Base-by-base conservation (phyloP, 1,140 invertebrate genomes). In the Diachasmimorpha longicaudata region DNA sequence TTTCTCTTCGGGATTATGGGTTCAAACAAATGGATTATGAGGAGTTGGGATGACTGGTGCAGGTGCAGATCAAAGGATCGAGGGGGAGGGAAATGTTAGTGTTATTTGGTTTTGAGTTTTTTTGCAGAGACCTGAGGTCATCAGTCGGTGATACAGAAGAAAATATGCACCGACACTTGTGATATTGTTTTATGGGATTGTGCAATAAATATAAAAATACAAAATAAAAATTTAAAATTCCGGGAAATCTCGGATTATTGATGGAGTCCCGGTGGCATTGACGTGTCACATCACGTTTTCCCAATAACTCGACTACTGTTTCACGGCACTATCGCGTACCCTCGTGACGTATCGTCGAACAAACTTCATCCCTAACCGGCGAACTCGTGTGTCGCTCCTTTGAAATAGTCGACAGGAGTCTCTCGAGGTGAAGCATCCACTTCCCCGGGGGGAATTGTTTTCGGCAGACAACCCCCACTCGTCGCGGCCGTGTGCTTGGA, bases 321-420 rank as follows among this genome's bases (percentile, higher is more conserved):
- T 52, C n/a, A n/a, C 9, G 0, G 14, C 16, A 19, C 14, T 52
- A 52, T 52, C 48, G 19, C 48, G 16, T 19, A 52, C 48, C 39
- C 14, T n/a, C 14, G 16, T 52, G 48, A n/a, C 48, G 48, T 52
- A 52, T 52, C 39, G 9, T n/a, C 48, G 58, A 23, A 23, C 21
- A 63, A 63, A 63, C 58, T 63, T 31, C 23, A 4, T 19, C 58
- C 14, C n/a, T 52, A 52, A 42, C 39, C 14, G 48, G 14, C 14
- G 3, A 52, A 52, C 48, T 42, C 39, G 39, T 42, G 39, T 42
- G n/a, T 21, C n/a, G 8, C 19, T 55, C 48, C 48, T 55, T 6
- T 55, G 48, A 55, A 25, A 63, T 63, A 63, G 58, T 63, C 31
- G 58, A 63, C 58, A 63, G 58, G 58, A 63, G 58, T 63, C 58